A percentile compares a stretch with the other conserved stretches of the same genome.
Conservation (phyloP, 2,113 vertebrate species). For the Brachypteracias leptosomus region DNA sequence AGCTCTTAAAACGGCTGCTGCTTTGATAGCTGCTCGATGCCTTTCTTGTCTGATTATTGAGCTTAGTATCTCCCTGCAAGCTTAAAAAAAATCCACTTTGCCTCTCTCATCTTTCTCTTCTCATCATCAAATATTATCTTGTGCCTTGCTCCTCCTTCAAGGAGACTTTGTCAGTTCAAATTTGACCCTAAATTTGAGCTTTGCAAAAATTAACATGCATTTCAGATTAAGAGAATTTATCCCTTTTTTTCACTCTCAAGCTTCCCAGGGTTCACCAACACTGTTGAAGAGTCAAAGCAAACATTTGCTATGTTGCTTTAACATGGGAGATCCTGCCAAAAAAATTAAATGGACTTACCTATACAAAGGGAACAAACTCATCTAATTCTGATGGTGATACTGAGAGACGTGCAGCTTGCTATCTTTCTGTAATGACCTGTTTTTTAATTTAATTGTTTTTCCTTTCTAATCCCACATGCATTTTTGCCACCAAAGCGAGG, state of each 20-base stretch:
- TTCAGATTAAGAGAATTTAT: background rate
- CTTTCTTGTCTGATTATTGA: constrained; percentile 58
- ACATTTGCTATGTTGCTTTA: constrained; percentile 20
- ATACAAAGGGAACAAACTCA: background rate
- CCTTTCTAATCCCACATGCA: background rate
- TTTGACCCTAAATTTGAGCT: constrained; percentile 31
- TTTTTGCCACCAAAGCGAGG: background rate
- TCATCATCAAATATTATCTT: background rate
- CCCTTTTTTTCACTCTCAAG: background rate
- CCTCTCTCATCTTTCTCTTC: constrained; percentile 4
- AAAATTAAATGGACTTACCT: constrained; percentile 29
- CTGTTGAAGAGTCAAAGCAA: background rate
- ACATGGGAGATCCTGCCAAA: constrained; percentile 30
- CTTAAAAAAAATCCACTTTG: constrained; percentile 24
- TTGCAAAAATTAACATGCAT: background rate
- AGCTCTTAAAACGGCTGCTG: constrained; percentile 46
- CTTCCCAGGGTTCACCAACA: background rate
- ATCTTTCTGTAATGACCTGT: background rate
- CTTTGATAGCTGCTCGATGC: constrained; percentile 46
- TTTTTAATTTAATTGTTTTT: background rate
- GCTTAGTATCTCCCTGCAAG: constrained; percentile 38
- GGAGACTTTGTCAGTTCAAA: constrained; percentile 14
- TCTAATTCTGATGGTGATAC: background rate
- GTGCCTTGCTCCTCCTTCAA: constrained; percentile 6
- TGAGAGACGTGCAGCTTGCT: background rate